Evolutionary conservation across 2,113 vertebrate genomes (phyloP).

Genomic region (Tiliqua scincoides): DNA sequence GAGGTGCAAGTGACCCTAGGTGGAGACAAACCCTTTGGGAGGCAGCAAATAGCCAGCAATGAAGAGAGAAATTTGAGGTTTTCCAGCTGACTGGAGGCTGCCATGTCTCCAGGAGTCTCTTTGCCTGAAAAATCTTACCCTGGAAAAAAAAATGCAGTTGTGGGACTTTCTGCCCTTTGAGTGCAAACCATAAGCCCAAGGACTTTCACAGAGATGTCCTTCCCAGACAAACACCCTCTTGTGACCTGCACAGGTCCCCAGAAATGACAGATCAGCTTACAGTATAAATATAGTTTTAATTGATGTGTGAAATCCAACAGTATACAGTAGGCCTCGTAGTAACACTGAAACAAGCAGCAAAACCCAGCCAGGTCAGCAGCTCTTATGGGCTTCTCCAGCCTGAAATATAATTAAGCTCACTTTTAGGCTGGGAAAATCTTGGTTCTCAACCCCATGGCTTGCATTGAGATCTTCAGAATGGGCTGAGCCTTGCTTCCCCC

Average conservation of each 20-base stretch:
- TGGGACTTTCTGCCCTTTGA: background rate
- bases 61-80: background rate
- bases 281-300: slow-evolving; percentile 85
- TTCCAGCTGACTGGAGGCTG: background rate
- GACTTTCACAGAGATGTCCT: fast-evolving
- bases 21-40: background rate
- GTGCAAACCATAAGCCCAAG: background rate
- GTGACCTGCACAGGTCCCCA: background rate
- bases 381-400: background rate
- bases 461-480: background rate
- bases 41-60: background rate
- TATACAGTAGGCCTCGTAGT: slow-evolving; percentile 65
- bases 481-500: background rate
- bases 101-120: background rate
- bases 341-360: slow-evolving; percentile 13
- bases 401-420: background rate
- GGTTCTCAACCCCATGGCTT: background rate
- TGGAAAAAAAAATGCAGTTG: background rate
- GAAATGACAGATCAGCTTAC: slow-evolving; percentile 13
- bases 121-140: background rate
- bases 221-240: too few relatives aligned
- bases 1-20: too few relatives aligned
- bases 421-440: background rate
- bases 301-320: slow-evolving; percentile 78
- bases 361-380: background rate